Base-by-base conservation (phyloP, 2,888 invertebrate genomes). In the Torymus tubicola region DNA sequence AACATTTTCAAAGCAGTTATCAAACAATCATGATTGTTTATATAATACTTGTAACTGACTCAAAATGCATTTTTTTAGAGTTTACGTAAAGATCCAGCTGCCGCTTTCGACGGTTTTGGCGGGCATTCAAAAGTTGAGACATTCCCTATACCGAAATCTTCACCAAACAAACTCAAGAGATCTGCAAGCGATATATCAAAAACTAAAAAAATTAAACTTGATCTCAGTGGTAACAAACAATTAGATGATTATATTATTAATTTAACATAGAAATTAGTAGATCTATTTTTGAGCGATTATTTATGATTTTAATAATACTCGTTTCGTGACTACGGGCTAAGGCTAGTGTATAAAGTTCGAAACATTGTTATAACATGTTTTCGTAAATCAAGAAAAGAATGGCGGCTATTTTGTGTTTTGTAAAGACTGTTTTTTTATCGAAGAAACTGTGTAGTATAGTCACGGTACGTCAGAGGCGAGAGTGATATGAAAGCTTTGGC, bases 41-140 rank as follows among this genome's bases (percentile, higher is more conserved):
- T 52, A 53, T 42, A 42, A 42, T 67, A 57, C 12, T 18, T 14
- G 24, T 16, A 68, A 58, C 52, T 60, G 14, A 65, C 57, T 14
- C 0, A 53, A 16, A 73, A 53, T 55, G 21, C 58, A 52, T 57
- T 52, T 31, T 31, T 76, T 55, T 31, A 73, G 79, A 57, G 12
- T 65, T 53, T 42, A 12, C 14, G 60, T 3, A 64, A 50, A 64
- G 71, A 73, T 58, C 52, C 16, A 24, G 13, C 77, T 11, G 16
- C 67, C 42, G 63, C 81, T 18, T 85, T 75, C 63, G 85, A 86
- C 73, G 85, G 86, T 67, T 84, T 84, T 67, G 86, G 86, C 61
- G 85, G 86, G 10, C 84, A 85, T 71, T 85, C 85, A n/a, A 83
- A 77, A 18, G 61, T 81, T 3, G 85, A 85, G 16, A 24, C 53